phyloP scores from a whole-genome alignment of 2,888 invertebrate genomes.

The Calameuta pallipes region DNA sequence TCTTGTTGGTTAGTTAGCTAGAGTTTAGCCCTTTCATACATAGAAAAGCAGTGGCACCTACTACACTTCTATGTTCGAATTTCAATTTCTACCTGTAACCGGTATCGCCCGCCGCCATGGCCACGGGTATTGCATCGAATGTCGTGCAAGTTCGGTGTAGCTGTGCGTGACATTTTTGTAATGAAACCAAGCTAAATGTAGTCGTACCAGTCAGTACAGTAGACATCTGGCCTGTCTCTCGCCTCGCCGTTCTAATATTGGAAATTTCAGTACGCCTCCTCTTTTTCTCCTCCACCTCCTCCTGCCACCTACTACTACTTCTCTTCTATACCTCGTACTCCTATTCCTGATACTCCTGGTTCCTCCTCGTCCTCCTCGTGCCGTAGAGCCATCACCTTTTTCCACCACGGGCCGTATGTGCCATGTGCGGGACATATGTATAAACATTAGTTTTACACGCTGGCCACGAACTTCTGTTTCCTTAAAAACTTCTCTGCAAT shows the following conservation, averaged over 20 bases:
- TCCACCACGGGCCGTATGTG: slow-evolving; percentile 37
- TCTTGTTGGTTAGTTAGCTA: not conserved
- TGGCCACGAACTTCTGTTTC: slow-evolving; percentile 38
- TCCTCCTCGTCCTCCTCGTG: slow-evolving; percentile 14
- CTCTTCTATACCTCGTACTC: not conserved
- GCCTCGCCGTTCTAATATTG: slow-evolving; percentile 64
- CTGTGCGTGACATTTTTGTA: slow-evolving; percentile 66
- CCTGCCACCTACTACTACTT: not conserved
- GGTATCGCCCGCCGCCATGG: slow-evolving; percentile 31
- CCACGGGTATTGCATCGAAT: not conserved
- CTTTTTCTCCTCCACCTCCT: not conserved
- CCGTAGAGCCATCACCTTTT: slow-evolving; percentile 9
- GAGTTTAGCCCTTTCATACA: not conserved
- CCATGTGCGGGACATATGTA: slow-evolving; percentile 65
- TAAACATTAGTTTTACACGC: slow-evolving; percentile 52
- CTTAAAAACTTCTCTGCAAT: slow-evolving; percentile 46
- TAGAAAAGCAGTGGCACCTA: not conserved
- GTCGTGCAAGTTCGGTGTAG: slow-evolving; percentile 8
- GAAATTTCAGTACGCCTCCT: slow-evolving; percentile 60
- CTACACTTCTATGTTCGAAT: not conserved
- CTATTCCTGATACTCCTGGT: slow-evolving; percentile 25
- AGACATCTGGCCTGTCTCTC: slow-evolving; percentile 63
- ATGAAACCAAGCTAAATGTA: slow-evolving; percentile 62
- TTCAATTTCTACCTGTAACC: not conserved
- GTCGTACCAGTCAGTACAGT: slow-evolving; percentile 37